Conservation (phyloP, 2,888 invertebrate genomes). For the Cantharis nigra region DNA sequence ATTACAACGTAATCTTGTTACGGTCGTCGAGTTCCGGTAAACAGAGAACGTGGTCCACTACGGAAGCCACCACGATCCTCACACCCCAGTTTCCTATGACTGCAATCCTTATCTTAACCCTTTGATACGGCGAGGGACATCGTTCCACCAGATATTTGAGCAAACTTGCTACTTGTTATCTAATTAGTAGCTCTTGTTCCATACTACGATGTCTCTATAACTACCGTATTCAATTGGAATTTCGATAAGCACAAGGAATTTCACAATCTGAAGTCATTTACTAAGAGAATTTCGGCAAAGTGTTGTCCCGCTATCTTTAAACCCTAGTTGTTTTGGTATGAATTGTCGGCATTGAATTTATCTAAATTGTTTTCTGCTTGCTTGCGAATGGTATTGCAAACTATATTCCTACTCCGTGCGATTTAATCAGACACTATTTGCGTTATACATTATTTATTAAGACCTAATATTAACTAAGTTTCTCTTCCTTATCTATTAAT, state of each 20-base stretch:
- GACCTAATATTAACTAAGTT: constrained; percentile 1
- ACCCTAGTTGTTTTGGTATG: constrained; percentile 43
- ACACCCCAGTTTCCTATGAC: constrained; percentile 25
- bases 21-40: constrained; percentile 48
- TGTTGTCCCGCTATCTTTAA: constrained; percentile 40
- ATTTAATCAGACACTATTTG: constrained; percentile 24
- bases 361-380: constrained; percentile 47
- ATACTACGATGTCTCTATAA: constrained; percentile 52
- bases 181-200: constrained; percentile 53
- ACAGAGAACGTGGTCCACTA: constrained; percentile 43
- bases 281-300: constrained; percentile 31
- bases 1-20: constrained; percentile 53
- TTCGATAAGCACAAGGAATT: constrained; percentile 51
- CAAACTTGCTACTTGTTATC: constrained; percentile 51
- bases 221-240: constrained; percentile 53
- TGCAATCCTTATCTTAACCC: constrained; percentile 29
- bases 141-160: constrained; percentile 32
- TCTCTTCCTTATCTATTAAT: constrained; percentile 1
- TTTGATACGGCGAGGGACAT: constrained; percentile 10
- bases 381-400: constrained; percentile 34
- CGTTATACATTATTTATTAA: constrained; percentile 3
- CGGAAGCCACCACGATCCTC: constrained; percentile 35
- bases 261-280: constrained; percentile 43
- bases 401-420: constrained; percentile 19
- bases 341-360: constrained; percentile 49